Percentiles rank a stretch among this genome's conserved stretches.
phyloP scores from a whole-genome alignment of 2,888 invertebrate species.

The Ichneumoninae sp. region DNA sequence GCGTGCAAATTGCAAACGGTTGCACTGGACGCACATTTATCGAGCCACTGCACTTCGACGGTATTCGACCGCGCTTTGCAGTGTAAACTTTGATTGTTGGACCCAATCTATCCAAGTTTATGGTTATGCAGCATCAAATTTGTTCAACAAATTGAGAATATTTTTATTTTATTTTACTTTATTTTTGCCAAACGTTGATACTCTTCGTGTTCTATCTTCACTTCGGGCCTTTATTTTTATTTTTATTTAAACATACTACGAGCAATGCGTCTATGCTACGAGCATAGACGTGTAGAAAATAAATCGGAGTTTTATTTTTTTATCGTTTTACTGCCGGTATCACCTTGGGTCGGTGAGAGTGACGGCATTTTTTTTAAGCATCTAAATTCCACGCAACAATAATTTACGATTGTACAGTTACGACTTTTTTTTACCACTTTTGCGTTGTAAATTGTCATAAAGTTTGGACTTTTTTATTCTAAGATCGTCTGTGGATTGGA shows the following conservation, averaged over 20 bases:
- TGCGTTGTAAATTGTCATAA: conserved; percentile 17
- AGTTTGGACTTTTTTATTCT: background rate
- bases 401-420: conserved; percentile 31
- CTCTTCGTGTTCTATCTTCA: background rate
- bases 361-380: background rate
- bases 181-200: background rate
- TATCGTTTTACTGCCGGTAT: conserved; percentile 32
- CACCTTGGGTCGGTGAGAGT: conserved; percentile 12
- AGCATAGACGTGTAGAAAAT: background rate
- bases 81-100: conserved; percentile 27
- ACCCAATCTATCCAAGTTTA: background rate
- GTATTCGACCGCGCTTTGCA: conserved; percentile 5
- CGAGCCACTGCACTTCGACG: conserved; percentile 19
- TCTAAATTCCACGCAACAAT: conserved; percentile 25
- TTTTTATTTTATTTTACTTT: background rate
- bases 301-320: conserved; percentile 33
- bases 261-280: too few species aligned
- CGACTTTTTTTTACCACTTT: conserved; percentile 6
- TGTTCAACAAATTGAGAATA: background rate
- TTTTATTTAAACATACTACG: background rate
- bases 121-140: background rate
- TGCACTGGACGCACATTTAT: conserved; percentile 3
- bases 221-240: background rate
- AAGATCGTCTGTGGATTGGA: background rate
- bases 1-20: conserved; percentile 29